Percentiles rank a stretch among this genome's conserved stretches.
Evolutionary conservation across 2,888 invertebrate species (phyloP).

Genomic region (Volucella bombylans): DNA sequence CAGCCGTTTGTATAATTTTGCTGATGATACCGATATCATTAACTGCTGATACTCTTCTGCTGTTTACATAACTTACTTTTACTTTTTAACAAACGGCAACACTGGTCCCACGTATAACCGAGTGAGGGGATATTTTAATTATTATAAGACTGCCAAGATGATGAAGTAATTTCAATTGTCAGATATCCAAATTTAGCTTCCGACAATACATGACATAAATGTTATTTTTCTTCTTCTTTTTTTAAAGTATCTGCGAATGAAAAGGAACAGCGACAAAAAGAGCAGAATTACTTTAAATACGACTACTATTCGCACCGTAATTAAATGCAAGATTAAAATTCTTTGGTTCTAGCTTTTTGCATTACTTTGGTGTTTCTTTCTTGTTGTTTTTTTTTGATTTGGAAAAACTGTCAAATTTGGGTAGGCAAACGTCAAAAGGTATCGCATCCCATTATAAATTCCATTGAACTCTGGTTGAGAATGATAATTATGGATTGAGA

Average conservation of each 20-base stretch:
- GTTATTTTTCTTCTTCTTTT: background rate
- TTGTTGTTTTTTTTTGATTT: slow-evolving; percentile 21
- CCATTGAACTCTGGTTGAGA: slow-evolving; percentile 51
- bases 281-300: slow-evolving; percentile 4
- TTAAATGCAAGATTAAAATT: slow-evolving; percentile 68
- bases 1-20: no score
- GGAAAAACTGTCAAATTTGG: slow-evolving; percentile 65
- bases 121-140: slow-evolving; percentile 60
- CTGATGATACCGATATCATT: no score
- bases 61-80: background rate
- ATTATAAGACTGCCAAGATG: slow-evolving; percentile 49
- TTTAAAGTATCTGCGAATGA: slow-evolving; percentile 7
- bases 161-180: slow-evolving; percentile 73
- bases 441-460: slow-evolving; percentile 70
- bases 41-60: background rate
- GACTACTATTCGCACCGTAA: slow-evolving; percentile 53
- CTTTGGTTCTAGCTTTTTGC: slow-evolving; percentile 14
- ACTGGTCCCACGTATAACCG: slow-evolving; percentile 4
- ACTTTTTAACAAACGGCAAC: no score
- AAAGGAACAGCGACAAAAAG: slow-evolving; percentile 6
- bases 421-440: slow-evolving; percentile 60
- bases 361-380: background rate
- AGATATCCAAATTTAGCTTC: slow-evolving; percentile 58
- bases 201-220: slow-evolving; percentile 42
- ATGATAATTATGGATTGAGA: slow-evolving; percentile 62